Base-by-base conservation (phyloP, 2,888 invertebrate species). In the Athalia rosae region DNA sequence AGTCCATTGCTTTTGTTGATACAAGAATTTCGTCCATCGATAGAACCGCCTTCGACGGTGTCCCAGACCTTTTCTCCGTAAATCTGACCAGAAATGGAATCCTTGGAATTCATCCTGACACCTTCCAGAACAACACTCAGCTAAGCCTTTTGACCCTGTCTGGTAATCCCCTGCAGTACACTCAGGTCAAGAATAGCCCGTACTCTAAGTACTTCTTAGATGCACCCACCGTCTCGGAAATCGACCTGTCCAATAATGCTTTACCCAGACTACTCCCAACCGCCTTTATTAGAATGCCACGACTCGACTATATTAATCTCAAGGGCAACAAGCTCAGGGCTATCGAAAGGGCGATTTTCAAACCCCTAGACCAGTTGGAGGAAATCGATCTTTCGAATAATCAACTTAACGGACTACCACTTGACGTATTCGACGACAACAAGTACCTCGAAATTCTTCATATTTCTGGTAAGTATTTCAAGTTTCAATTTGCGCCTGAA, bases 361-460 rank as follows among this genome's bases (percentile, higher is more conserved):
- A 92, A 78, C 91, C 92, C 41, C 90, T 94, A 43, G 90, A 92
- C 9, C 92, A 93, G 67, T 91, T 96, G 76, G 94, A 94, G 86
- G 95, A 95, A 84, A 89, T 96, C 47, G 94, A 95, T 85, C 90
- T 96, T 7, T 94, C 95, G 15, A 92, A 94, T 81, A 96, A 96
- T 86, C 91, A 92, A 5, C 91, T 96, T 48, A 92, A 91, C 80
- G 91, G 92, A 3, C 89, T 96, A 69, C 93, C 94, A 0, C 88
- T 91, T 7, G 92, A 93, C 9, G 90, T 95, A 56, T 95, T 96
- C 87, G 92, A 93, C 6, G 92, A 92, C 79, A 95, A 94, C 79
- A 91, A 90, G 48, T 92, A 93, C 80, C 90, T 96, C 73, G 93
- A 93, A 73, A 94, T 93, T 4, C 92, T 96, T 15, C 83, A 82